Percentiles rank a stretch among this genome's conserved stretches.
These are phyloP conservation scores for Escarpia spicata DNA, from an alignment of 2,888 invertebrate genomes.

Conservation along the genomic window DNA sequence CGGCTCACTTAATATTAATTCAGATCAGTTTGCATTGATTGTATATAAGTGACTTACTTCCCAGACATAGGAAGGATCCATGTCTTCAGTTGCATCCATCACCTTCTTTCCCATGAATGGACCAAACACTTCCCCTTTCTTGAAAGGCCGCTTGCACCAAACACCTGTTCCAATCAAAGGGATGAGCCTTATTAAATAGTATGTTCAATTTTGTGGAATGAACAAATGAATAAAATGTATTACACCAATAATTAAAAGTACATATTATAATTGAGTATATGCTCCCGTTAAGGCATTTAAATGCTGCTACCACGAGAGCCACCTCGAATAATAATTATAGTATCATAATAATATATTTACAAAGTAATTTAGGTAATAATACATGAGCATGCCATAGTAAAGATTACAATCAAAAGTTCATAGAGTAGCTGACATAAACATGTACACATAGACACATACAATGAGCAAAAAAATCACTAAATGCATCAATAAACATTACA, in stretches of 20 bases:
- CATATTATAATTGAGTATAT: neutral
- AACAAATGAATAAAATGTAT: neutral
- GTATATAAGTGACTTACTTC: constrained; percentile 48
- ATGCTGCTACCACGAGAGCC: no score
- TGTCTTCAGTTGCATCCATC: constrained; percentile 46
- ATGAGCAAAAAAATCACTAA: no score
- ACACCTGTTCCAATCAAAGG: constrained; percentile 47
- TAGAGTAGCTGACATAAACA: no score
- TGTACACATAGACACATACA: no score
- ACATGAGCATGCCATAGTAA: no score
- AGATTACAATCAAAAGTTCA: no score
- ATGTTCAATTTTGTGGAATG: no score
- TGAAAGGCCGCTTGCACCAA: constrained; percentile 49
- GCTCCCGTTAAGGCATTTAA: no score
- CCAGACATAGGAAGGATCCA: constrained; percentile 60
- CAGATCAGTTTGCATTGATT: neutral
- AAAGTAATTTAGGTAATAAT: no score
- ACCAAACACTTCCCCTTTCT: constrained; percentile 53
- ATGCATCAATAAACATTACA: no score
- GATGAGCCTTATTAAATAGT: neutral
- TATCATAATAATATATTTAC: no score
- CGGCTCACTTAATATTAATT: neutral
- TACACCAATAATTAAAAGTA: neutral
- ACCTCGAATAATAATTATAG: no score
- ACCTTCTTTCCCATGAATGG: constrained; percentile 58